Evolutionary conservation across 2,888 invertebrate genomes (phyloP).

Genomic region (Rhamnusium bicolor): DNA sequence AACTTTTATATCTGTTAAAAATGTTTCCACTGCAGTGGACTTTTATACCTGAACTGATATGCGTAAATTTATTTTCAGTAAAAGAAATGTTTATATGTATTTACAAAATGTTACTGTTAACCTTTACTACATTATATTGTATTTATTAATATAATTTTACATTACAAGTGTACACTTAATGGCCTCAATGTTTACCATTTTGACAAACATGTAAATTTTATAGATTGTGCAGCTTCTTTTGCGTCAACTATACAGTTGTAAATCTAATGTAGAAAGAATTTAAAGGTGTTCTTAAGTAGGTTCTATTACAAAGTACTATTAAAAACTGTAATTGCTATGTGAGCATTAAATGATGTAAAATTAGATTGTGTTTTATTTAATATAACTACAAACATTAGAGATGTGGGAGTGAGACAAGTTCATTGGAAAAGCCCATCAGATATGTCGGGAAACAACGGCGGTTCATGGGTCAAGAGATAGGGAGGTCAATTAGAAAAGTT

Average conservation of each 20-base stretch:
- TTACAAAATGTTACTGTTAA: slow-evolving; percentile 65
- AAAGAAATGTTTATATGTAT: slow-evolving; percentile 60
- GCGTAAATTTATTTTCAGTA: slow-evolving; percentile 56
- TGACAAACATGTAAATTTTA: slow-evolving; percentile 49
- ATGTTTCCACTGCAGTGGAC: slow-evolving; percentile 54
- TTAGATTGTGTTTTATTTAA: slow-evolving; percentile 33
- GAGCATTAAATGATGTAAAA: slow-evolving; percentile 69
- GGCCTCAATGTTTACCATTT: slow-evolving; percentile 56
- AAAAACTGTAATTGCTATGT: slow-evolving; percentile 69
- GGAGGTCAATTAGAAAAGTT: too few relatives aligned
- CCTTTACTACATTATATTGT: slow-evolving; percentile 58
- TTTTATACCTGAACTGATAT: slow-evolving; percentile 53
- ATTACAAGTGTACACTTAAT: slow-evolving; percentile 52
- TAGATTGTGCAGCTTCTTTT: slow-evolving; percentile 55
- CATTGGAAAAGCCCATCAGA: too few relatives aligned
- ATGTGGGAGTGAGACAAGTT: too few relatives aligned
- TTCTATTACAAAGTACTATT: slow-evolving; percentile 46
- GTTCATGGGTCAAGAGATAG: too few relatives aligned
- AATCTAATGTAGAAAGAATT: slow-evolving; percentile 45
- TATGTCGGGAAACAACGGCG: too few relatives aligned
- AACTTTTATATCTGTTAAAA: slow-evolving; percentile 65
- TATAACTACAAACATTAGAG: neutral
- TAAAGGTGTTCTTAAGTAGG: slow-evolving; percentile 47
- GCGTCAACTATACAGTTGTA: slow-evolving; percentile 50
- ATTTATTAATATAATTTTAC: slow-evolving; percentile 58